phyloP scores from a whole-genome alignment of 2,888 invertebrate genomes.

The Hipparchia semele region DNA sequence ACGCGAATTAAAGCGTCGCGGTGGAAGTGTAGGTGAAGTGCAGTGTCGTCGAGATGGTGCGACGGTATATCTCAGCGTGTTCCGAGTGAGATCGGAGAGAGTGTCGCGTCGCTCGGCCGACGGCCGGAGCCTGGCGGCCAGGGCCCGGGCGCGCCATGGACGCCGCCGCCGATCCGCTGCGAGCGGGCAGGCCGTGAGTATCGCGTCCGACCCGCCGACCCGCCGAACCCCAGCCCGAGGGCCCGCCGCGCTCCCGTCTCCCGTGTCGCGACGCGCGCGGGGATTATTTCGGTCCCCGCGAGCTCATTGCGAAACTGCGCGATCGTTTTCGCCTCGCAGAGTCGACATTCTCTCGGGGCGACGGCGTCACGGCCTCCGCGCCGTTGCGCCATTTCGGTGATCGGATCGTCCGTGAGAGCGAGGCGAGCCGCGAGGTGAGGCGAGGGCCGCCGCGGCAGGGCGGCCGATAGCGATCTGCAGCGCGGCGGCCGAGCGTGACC shows the following conservation, averaged over 20 bases:
- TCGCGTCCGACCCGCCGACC: slow-evolving; percentile 44
- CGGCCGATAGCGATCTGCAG: slow-evolving; percentile 68
- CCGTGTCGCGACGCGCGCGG: slow-evolving; percentile 59
- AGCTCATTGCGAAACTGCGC: slow-evolving; percentile 78
- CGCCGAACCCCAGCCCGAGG: slow-evolving; percentile 46
- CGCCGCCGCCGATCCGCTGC: slow-evolving; percentile 80
- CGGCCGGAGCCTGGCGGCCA: slow-evolving; percentile 80
- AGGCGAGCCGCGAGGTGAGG: slow-evolving; percentile 50
- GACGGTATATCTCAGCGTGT: slow-evolving; percentile 77
- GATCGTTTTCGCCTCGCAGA: slow-evolving; percentile 68
- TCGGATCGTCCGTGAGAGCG: slow-evolving; percentile 66
- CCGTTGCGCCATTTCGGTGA: slow-evolving; percentile 80
- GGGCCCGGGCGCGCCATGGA: slow-evolving; percentile 81
- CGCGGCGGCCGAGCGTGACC: slow-evolving; percentile 80
- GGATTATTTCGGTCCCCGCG: slow-evolving; percentile 76
- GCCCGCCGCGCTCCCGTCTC: slow-evolving; percentile 52
- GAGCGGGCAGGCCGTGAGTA: slow-evolving; percentile 82
- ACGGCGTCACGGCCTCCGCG: slow-evolving; percentile 79
- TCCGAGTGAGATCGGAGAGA: slow-evolving; percentile 79
- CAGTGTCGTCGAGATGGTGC: slow-evolving; percentile 81
- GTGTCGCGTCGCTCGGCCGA: slow-evolving; percentile 79
- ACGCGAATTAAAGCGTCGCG: slow-evolving; percentile 75
- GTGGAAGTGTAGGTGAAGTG: slow-evolving; percentile 79
- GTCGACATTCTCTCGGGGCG: slow-evolving; percentile 80
- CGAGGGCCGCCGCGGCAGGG: slow-evolving; percentile 55